A percentile compares a stretch with the other conserved stretches of the same genome.
These are phyloP conservation scores for Anhinga anhinga DNA, from an alignment of 2,113 vertebrate genomes.

Conservation along the genomic window DNA sequence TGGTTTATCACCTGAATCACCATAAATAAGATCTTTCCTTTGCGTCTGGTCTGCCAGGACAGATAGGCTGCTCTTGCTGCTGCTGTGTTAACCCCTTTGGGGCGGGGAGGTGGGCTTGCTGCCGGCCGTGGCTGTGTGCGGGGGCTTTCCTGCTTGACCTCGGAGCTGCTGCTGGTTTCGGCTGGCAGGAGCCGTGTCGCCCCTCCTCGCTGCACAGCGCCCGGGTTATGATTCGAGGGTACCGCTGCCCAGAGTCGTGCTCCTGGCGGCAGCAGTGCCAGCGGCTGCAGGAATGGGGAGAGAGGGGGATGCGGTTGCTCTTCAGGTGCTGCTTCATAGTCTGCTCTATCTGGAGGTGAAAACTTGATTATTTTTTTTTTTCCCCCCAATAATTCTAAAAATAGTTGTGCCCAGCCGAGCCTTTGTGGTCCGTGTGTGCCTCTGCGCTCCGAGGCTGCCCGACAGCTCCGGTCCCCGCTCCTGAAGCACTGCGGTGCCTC, in stretches of 20 bases:
- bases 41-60: neutral
- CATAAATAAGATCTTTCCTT: neutral
- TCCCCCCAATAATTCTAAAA: neutral
- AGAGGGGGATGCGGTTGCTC: neutral
- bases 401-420: accelerated
- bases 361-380: neutral
- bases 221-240: neutral
- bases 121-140: accelerated
- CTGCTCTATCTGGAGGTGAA: neutral
- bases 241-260: accelerated
- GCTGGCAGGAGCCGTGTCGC: neutral
- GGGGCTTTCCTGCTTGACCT: neutral
- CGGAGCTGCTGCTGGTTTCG: accelerated
- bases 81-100: neutral
- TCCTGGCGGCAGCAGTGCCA: accelerated
- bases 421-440: neutral
- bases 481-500: accelerated
- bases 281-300: neutral
- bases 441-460: neutral
- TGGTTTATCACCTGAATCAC: neutral
- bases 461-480: neutral
- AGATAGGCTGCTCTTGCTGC: neutral
- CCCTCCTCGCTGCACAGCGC: neutral
- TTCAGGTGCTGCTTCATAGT: neutral
- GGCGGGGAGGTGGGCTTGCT: neutral